These are phyloP conservation scores for Acronicta psi DNA, from an alignment of 2,888 invertebrate genomes.

Conservation along the genomic window DNA sequence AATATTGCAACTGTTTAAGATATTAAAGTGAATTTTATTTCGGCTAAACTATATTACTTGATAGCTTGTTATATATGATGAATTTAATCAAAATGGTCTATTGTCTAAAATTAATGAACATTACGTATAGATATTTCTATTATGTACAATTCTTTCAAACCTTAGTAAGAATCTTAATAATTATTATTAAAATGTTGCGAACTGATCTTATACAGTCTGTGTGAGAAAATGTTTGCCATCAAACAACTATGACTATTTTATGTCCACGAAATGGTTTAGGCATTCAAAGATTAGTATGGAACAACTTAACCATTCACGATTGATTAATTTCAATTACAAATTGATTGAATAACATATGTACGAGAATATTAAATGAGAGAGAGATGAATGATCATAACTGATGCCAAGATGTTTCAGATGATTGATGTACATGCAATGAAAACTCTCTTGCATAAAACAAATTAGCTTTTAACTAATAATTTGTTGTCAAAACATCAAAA, in stretches of 20 bases:
- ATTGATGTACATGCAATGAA: constrained; percentile 29
- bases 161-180: no score
- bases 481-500: constrained; percentile 13
- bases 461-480: constrained; percentile 22
- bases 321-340: constrained; percentile 36
- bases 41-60: no score
- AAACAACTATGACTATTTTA: background rate
- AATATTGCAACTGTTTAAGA: no score
- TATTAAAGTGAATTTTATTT: no score
- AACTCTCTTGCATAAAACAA: constrained; percentile 24
- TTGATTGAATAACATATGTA: constrained; percentile 50
- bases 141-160: no score
- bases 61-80: no score
- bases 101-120: no score
- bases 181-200: no score
- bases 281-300: constrained; percentile 4
- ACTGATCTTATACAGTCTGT: no score
- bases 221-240: no score
- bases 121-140: no score
- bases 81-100: no score
- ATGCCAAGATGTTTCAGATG: constrained; percentile 48
- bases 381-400: constrained; percentile 37
- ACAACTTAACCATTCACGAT: constrained; percentile 16
- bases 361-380: constrained; percentile 38
- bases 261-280: background rate